Conservation (phyloP, 1,140 invertebrate species). For the Drosophila ambigua region DNA sequence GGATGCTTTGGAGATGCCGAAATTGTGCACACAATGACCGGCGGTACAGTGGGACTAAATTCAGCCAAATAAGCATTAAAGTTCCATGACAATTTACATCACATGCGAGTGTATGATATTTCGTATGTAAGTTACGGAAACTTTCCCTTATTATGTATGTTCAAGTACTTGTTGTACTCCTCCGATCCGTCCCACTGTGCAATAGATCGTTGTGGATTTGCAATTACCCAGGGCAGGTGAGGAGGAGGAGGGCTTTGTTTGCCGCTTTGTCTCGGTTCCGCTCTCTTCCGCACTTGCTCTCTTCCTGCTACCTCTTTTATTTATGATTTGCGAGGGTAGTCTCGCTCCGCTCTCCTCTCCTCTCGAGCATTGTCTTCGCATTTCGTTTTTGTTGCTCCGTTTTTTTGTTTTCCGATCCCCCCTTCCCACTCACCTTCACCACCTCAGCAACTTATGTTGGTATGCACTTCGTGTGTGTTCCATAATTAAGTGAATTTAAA, state of each 20-base stretch:
- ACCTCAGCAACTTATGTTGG: conserved; percentile 43
- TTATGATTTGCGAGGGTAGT: conserved; percentile 77
- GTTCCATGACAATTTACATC: background rate
- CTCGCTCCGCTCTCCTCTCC: conserved; percentile 1
- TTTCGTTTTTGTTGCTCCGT: conserved; percentile 11
- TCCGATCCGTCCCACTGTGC: conserved; percentile 38
- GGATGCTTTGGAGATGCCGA: conserved; percentile 73
- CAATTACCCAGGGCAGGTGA: conserved; percentile 68
- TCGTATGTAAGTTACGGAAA: background rate
- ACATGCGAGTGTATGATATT: background rate
- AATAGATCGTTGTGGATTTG: conserved; percentile 52
- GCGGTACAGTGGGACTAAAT: conserved; percentile 57
- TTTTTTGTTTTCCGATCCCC: too few species aligned
- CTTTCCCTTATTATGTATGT: background rate
- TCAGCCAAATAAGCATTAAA: background rate
- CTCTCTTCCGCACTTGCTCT: conserved; percentile 25
- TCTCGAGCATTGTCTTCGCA: conserved; percentile 53
- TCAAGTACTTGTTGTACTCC: too few species aligned
- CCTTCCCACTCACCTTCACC: conserved; percentile 13
- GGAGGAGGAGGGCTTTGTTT: conserved; percentile 20
- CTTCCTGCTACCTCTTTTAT: conserved; percentile 53
- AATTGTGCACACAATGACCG: conserved; percentile 74
- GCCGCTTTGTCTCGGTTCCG: conserved; percentile 16
- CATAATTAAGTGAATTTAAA: conserved; percentile 82
- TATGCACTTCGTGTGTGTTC: conserved; percentile 80